Base-by-base conservation (phyloP, 1,140 invertebrate species). In the Drosophila parvula region DNA sequence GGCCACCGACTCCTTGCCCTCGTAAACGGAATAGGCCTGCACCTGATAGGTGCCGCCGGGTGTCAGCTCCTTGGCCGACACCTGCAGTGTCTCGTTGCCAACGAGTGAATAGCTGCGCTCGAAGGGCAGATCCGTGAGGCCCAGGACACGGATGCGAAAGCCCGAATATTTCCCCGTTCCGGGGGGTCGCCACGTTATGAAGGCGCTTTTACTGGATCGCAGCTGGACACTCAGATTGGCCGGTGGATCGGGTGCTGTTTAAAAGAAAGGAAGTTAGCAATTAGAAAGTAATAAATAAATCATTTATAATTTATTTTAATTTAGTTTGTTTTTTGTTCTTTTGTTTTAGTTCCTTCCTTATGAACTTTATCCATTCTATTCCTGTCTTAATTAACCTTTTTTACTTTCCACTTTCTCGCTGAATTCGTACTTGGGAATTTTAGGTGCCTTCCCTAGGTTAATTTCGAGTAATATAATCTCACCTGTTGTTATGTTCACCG, bases 401-500 rank as follows among this genome's bases (percentile, higher is more conserved):
- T n/a, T n/a, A n/a, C n/a, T n/a, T n/a, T n/a, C n/a, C n/a, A n/a
- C n/a, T n/a, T n/a, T n/a, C n/a, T n/a, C n/a, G n/a, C n/a, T n/a
- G n/a, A n/a, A n/a, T 40, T 40, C 14, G 14, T 8, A 7, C 38
- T 40, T 40, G 6, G 14, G 14, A 40, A 40, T 40, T 40, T 40
- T 2, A 40, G 14, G 12, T 2, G 5, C 34, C 10, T 7, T 2
- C 2, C 14, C 22, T 22, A 22, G 22, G 22, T 22, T 14, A 1
- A 4, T 6, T 27, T 14, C 12, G 3, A 7, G 22, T 27, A 3
- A 11, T 14, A 16, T n/a, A n/a, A n/a, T 82, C 92, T 82, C 92
- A 97, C 97, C 96, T 90, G 97, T 98, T 1, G 95, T 97, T 79
- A 97, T 97, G 44, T 96, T 96, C 34, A 96, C 97, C 18, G 96